Evolutionary conservation across 2,113 vertebrate genomes (phyloP).

Genomic region (Terrapene triunguis): DNA sequence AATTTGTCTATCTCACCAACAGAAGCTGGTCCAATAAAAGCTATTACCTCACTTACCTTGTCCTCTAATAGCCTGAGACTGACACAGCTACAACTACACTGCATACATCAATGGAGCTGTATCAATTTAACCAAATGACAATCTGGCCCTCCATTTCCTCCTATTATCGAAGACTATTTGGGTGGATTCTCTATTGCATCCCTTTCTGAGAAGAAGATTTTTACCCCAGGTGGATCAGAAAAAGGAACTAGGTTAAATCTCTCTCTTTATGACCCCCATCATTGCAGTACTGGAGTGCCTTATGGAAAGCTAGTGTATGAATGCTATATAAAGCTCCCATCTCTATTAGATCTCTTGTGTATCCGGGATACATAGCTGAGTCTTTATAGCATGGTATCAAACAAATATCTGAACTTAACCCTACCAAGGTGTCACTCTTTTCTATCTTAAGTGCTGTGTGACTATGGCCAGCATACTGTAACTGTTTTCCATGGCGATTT

Average conservation of each 20-base stretch:
- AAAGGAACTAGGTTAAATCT: background rate
- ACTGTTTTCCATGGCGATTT: slow-evolving; percentile 50
- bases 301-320: background rate
- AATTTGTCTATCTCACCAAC: too few relatives aligned
- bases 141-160: background rate
- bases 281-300: background rate
- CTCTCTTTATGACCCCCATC: background rate
- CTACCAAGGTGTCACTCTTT: slow-evolving; percentile 56
- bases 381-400: slow-evolving; percentile 49
- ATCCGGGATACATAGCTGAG: background rate
- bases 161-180: background rate
- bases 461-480: slow-evolving; percentile 47
- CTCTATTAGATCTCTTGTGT: background rate
- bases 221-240: too few relatives aligned
- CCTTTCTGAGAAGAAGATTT: background rate
- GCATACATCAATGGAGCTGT: background rate
- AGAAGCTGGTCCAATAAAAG: too few relatives aligned
- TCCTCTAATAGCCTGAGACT: too few relatives aligned
- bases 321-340: background rate
- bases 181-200: background rate
- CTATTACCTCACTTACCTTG: too few relatives aligned
- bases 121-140: background rate
- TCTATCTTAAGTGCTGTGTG: slow-evolving; percentile 70
- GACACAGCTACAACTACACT: too few relatives aligned
- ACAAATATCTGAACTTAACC: slow-evolving; percentile 43